A percentile compares a stretch with the other conserved stretches of the same genome.
Conservation (phyloP, 2,113 vertebrate species). For the Myrmecobius fasciatus region DNA sequence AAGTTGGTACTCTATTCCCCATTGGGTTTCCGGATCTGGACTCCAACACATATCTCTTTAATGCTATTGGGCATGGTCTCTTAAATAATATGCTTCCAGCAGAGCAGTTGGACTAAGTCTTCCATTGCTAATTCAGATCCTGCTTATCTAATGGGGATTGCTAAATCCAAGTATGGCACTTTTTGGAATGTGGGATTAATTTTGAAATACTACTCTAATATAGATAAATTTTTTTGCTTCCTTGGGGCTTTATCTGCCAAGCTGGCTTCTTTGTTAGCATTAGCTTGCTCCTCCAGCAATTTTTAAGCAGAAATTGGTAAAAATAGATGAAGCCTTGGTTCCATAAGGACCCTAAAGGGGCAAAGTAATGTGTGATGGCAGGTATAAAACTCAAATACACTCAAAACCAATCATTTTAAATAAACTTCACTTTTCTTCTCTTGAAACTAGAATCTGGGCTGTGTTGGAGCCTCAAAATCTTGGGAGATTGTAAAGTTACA, state of each 20-base stretch:
- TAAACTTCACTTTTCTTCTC: conserved; percentile 44
- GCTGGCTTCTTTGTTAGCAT: conserved; percentile 79
- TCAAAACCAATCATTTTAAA: conserved; percentile 66
- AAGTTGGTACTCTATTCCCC: conserved; percentile 77
- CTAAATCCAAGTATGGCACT: conserved; percentile 80
- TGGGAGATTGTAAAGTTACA: background rate
- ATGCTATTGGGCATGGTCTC: conserved; percentile 70
- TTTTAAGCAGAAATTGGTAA: conserved; percentile 77
- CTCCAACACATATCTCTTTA: conserved; percentile 67
- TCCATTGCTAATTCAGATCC: conserved; percentile 81
- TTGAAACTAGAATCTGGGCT: background rate
- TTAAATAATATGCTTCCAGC: conserved; percentile 78
- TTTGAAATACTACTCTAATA: conserved; percentile 81
- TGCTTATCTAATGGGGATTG: conserved; percentile 81
- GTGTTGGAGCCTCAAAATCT: background rate
- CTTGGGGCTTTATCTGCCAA: conserved; percentile 82
- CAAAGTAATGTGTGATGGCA: conserved; percentile 72
- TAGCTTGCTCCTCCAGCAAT: conserved; percentile 76
- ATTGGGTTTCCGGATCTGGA: conserved; percentile 74
- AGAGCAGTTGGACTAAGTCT: conserved; percentile 71
- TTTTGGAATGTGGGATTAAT: conserved; percentile 82
- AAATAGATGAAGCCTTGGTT: conserved; percentile 79
- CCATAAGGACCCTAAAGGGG: conserved; percentile 71
- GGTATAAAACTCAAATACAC: conserved; percentile 78
- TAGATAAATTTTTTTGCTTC: conserved; percentile 78